Evolutionary conservation across 2,797 vertebrate genomes (phyloP).

Genomic region (Epinephelus malabaricus): DNA sequence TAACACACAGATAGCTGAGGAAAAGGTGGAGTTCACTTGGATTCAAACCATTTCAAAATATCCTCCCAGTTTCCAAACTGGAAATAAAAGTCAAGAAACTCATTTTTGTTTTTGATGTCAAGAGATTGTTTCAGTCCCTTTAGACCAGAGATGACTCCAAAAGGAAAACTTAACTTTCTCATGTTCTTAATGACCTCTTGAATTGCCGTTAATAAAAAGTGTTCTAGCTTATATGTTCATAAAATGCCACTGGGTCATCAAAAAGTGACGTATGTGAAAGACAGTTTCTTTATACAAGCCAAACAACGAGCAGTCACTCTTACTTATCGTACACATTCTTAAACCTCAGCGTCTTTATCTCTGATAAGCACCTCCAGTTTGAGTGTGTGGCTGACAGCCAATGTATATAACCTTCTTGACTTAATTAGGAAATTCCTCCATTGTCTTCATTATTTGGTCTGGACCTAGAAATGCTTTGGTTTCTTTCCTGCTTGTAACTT

Average conservation of each 20-base stretch:
- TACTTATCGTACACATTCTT: slow-evolving; percentile 5
- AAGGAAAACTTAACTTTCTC: not conserved
- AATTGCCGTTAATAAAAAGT: not conserved
- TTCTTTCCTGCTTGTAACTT: slow-evolving; percentile 51
- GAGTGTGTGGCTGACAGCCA: slow-evolving; percentile 51
- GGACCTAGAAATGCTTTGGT: slow-evolving; percentile 55
- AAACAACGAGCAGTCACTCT: slow-evolving; percentile 1
- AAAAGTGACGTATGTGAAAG: not conserved
- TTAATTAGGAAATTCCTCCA: slow-evolving; percentile 65
- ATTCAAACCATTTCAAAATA: not conserved
- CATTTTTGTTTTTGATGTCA: slow-evolving; percentile 7
- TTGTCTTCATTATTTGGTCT: slow-evolving; percentile 71
- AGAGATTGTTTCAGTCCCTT: not conserved
- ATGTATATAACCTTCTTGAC: slow-evolving; percentile 25
- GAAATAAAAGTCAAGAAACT: slow-evolving; percentile 21
- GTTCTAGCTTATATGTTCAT: not conserved
- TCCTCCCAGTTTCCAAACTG: slow-evolving; percentile 1
- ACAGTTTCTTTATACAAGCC: not conserved
- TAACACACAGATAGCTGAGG: slow-evolving; percentile 26
- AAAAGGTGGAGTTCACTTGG: slow-evolving; percentile 40
- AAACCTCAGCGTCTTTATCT: slow-evolving; percentile 4
- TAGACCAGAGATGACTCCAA: not conserved
- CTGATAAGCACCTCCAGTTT: slow-evolving; percentile 24
- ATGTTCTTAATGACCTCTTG: not conserved
- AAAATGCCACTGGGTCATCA: not conserved